phyloP scores from a whole-genome alignment of 2,888 invertebrate genomes.

The Andricus quercusramuli region DNA sequence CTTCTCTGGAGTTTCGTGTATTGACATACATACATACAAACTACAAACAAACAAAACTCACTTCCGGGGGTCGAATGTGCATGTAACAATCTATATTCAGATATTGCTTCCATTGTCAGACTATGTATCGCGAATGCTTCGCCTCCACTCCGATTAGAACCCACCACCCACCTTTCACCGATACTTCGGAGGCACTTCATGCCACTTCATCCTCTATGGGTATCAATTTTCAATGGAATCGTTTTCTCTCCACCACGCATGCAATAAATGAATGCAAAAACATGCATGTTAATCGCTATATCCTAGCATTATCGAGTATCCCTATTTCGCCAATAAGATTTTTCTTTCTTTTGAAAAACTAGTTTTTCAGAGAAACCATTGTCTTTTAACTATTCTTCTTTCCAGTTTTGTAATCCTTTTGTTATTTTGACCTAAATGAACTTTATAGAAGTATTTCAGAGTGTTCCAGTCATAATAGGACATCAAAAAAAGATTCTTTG shows the following conservation, averaged over 20 bases:
- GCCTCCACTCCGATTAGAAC: constrained; percentile 48
- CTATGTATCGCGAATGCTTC: constrained; percentile 46
- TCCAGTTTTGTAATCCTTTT: neutral
- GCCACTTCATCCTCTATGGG: constrained; percentile 35
- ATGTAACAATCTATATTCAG: constrained; percentile 53
- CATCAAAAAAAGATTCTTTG: too few species aligned
- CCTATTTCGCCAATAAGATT: neutral
- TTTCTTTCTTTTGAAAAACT: neutral
- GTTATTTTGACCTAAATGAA: neutral
- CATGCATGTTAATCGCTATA: constrained; percentile 7
- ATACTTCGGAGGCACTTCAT: constrained; percentile 29
- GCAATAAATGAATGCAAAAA: constrained; percentile 1
- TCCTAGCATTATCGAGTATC: neutral
- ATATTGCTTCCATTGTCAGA: constrained; percentile 52
- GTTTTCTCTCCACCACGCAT: constrained; percentile 15
- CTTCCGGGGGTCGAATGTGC: constrained; percentile 42
- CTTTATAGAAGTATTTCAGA: neutral
- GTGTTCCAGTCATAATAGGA: neutral
- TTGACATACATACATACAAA: constrained; percentile 37
- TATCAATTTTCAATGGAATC: constrained; percentile 45
- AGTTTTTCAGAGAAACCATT: neutral
- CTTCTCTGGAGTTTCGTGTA: constrained; percentile 18
- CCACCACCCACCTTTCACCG: constrained; percentile 40
- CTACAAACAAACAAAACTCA: constrained; percentile 27
- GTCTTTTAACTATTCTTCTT: neutral